These are phyloP conservation scores for Steinernema scapterisci DNA, from an alignment of 2,888 invertebrate species.

Conservation along the genomic window DNA sequence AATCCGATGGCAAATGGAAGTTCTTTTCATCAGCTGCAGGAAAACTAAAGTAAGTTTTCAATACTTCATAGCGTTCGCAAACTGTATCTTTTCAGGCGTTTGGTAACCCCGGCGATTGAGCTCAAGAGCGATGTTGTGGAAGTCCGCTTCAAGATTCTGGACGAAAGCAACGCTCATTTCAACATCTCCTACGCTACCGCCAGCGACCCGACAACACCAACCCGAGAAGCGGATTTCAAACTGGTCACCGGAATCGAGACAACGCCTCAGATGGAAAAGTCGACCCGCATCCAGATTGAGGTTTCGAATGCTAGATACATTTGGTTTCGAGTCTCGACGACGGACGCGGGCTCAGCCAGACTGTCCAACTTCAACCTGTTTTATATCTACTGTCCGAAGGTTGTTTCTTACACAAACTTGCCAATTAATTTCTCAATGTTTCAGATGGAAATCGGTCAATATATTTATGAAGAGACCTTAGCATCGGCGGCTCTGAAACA, in stretches of 20 bases:
- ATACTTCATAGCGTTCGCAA: neutral
- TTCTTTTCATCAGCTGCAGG: neutral
- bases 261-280: neutral
- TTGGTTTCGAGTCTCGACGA: neutral
- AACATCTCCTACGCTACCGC: conserved; percentile 3
- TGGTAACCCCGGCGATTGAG: neutral
- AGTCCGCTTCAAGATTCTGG: neutral
- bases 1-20: neutral
- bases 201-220: neutral
- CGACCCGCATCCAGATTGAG: conserved; percentile 14
- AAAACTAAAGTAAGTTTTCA: neutral
- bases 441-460: conserved; percentile 17
- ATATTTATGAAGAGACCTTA: conserved; percentile 27
- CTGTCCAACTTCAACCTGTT: neutral
- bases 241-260: conserved; percentile 1
- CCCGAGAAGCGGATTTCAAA: neutral
- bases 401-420: neutral
- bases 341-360: neutral
- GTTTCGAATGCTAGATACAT: neutral
- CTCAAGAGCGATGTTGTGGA: neutral
- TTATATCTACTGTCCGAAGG: conserved; percentile 7
- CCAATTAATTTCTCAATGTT: neutral
- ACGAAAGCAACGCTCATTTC: conserved; percentile 5
- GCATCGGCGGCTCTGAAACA: neutral
- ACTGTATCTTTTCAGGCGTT: neutral